Base-by-base conservation (phyloP, 2,113 vertebrate genomes). In the Phoenicopterus ruber region DNA sequence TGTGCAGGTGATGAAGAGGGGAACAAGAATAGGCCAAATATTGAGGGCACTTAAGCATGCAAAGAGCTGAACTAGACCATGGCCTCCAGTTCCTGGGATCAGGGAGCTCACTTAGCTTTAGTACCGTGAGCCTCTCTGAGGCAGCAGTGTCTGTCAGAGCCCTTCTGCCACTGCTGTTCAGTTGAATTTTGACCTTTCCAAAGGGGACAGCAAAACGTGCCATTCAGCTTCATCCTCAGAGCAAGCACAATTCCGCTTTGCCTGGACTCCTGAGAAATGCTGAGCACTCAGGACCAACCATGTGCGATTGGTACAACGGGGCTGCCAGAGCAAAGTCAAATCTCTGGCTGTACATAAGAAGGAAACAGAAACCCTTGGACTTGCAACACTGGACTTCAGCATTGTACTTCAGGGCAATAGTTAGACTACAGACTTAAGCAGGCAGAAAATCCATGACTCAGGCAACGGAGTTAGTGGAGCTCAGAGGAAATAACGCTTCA, bases 231-330 rank as follows among this genome's bases (percentile, higher is more conserved):
- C 31, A 14, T 52, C 44, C 31, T 83, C 21, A 22, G 58, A 49
- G 38, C 71, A 77, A 61, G 49, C 40, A 44, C 8, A 11, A 24
- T 52, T 67, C 28, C 13, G 13, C 72, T 81, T 73, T 86, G 36
- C 63, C 40, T 31, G 6, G 66, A 34, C 34, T 86, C 28, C 59
- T 58, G 80, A 70, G 72, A 83, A 91, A 42, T 8, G 55, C 93
- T 72, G 80, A 92, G 42, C 32, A 0, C 8, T 25, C 67, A 42
- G 59, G 17, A 88, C 19, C 0, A 3, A 3, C 16, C 12, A 2
- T 2, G 6, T 29, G 29, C 0, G 0, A 61, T 6, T 34, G 31
- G 21, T 49, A 17, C 42, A 61, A 10, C 0, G 0, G 19, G 82
- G 71, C 46, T 49, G 54, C 49, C 24, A 28, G 93, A 62, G 82